Evolutionary conservation across 2,113 vertebrate species (phyloP).

Genomic region (Neolamprologus variostigma): DNA sequence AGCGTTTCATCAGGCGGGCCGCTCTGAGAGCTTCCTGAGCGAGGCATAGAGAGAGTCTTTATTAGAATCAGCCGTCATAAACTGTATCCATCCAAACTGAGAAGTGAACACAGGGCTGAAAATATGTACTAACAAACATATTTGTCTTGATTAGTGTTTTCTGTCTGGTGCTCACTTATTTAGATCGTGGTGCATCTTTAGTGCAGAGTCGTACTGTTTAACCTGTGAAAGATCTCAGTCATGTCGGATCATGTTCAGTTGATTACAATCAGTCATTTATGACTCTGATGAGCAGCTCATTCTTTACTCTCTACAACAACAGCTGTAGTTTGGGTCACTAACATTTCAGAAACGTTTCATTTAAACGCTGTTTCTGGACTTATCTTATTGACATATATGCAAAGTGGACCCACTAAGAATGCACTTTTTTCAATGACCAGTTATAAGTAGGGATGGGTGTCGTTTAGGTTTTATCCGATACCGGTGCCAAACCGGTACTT

Average conservation of each 20-base stretch:
- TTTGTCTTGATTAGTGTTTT: not conserved
- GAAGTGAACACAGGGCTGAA: not conserved
- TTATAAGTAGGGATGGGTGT: not conserved
- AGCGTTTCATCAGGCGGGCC: not conserved
- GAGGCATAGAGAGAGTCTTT: not conserved
- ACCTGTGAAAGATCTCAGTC: not conserved
- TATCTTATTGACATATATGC: not conserved
- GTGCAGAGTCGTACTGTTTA: not conserved
- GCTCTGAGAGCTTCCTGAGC: not conserved
- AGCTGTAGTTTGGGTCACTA: not conserved
- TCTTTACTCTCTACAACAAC: not conserved
- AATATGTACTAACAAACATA: not conserved
- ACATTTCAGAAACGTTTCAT: not conserved
- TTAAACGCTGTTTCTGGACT: not conserved
- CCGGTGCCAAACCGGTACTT: too few relatives aligned
- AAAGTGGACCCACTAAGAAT: not conserved
- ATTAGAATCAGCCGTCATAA: rapidly evolving
- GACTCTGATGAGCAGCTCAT: not conserved
- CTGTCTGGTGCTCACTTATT: not conserved
- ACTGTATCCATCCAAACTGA: not conserved
- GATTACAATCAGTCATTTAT: not conserved
- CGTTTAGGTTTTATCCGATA: too few relatives aligned
- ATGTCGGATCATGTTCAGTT: not conserved
- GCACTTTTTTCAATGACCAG: not conserved
- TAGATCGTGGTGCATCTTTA: not conserved